Evolutionary conservation across 2,113 vertebrate genomes (phyloP), one percentile per base, ranked within the genome.

Genomic region (Eulacestoma nigropectus): DNA sequence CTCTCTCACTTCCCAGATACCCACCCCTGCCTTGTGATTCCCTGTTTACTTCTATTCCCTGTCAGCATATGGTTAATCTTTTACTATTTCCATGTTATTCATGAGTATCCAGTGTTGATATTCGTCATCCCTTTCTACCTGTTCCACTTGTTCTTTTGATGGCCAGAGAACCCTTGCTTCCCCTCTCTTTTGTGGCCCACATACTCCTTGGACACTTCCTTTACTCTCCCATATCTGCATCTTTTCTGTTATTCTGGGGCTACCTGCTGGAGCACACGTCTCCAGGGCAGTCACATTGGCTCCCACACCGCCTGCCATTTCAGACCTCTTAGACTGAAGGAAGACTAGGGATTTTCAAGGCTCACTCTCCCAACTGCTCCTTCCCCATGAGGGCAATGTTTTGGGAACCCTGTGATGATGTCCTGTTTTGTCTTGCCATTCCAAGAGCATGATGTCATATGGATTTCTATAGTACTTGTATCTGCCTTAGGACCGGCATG

Each of bases 161-260:
- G 59, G 15, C n/a, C 32, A 42, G 53, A 85, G 29, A 56, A 35
- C 27, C 67, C 32, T 68, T 83, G 16, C 57, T 76, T 44, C 44
- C n/a, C 6, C 13, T 10, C 3, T 35, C 22, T 73, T 91, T 41
- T 75, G 39, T 0, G 0, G 13, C 23, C 33, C 14, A 1, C 1
- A 0, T 72, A 10, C 21, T 67, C 41, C 46, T 41, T 57, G 63
- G 35, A 73, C 49, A 21, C 5, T 46, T 19, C 27, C 26, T 42
- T 70, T 57, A 15, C 33, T 73, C 16, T 22, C 9, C 44, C 12
- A 0, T 69, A 16, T 44, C 16, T 27, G 5, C 32, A 30, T 44
- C 53, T 72, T 62, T 9, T 39, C 33, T 1, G 1, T 74, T 63
- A 11, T 32, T 75, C 37, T 11, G 1, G 29, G 39, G 5, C 20